phyloP scores from a whole-genome alignment of 23 tunicate genomes.

The Halocynthia roretzi region DNA sequence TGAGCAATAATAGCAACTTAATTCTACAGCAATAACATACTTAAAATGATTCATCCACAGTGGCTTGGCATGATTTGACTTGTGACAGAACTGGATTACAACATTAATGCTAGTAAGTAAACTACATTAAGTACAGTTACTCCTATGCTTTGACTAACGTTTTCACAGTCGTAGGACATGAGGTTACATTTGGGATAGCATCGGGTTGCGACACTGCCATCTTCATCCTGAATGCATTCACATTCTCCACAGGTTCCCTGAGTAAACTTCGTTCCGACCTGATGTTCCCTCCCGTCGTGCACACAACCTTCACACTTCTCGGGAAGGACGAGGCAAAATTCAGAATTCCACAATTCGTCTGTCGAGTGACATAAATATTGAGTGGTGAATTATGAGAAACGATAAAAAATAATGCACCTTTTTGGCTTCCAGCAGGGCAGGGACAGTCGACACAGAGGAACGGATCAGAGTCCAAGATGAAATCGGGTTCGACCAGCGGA shows the following conservation, averaged over 20 bases:
- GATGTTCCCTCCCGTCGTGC: conserved; percentile 35
- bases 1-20: too few species aligned
- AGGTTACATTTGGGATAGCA: conserved; percentile 74
- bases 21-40: too few species aligned
- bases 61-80: too few species aligned
- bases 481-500: conserved; percentile 34
- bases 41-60: too few species aligned
- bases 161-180: conserved; percentile 39
- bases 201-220: conserved; percentile 22
- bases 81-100: too few species aligned
- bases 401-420: conserved; percentile 35
- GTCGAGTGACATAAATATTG: neutral
- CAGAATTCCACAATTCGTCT: conserved; percentile 68
- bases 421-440: conserved; percentile 61
- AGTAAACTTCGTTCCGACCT: conserved; percentile 60
- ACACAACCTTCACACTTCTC: conserved; percentile 67
- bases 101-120: too few species aligned
- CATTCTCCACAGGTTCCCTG: conserved; percentile 84
- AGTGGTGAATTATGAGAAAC: neutral
- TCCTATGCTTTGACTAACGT: conserved; percentile 28
- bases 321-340: conserved; percentile 52
- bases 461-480: conserved; percentile 37
- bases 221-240: conserved; percentile 36
- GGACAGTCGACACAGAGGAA: conserved; percentile 49
- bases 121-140: neutral